A percentile compares a stretch with the other conserved stretches of the same genome.
Evolutionary conservation across 2,797 vertebrate genomes (phyloP).

Genomic region (Buphagus erythrorhynchus): DNA sequence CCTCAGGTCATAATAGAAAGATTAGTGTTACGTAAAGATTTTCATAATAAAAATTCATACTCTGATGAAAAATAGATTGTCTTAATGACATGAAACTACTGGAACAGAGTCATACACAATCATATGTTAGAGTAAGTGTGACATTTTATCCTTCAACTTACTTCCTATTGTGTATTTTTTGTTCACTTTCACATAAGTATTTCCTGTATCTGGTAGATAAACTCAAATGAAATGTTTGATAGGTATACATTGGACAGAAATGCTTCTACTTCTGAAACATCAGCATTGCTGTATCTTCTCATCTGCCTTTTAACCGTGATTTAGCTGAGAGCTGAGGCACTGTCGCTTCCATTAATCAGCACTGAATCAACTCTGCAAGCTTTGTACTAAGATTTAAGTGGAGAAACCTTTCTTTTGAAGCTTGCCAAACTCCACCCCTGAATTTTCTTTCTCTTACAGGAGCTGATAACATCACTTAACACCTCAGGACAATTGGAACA

Average conservation of each 20-base stretch:
- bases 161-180: background rate
- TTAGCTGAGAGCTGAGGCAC: background rate
- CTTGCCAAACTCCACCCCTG: background rate
- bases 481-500: background rate
- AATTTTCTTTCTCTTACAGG: constrained; percentile 1
- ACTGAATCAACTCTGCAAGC: background rate
- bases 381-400: background rate
- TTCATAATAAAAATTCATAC: constrained; percentile 9
- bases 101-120: background rate
- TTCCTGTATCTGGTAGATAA: background rate
- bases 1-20: constrained; percentile 11
- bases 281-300: background rate
- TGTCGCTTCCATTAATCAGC: background rate
- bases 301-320: background rate
- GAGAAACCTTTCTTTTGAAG: background rate
- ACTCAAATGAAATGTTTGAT: background rate
- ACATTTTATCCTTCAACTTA: background rate
- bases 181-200: background rate
- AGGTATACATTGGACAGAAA: background rate
- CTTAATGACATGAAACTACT: background rate
- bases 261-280: background rate
- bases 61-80: constrained; percentile 25
- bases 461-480: background rate
- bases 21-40: constrained; percentile 31
- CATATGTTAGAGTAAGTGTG: background rate